Conservation (phyloP, 1,140 invertebrate species). For the Dinothrombium tinctorium region DNA sequence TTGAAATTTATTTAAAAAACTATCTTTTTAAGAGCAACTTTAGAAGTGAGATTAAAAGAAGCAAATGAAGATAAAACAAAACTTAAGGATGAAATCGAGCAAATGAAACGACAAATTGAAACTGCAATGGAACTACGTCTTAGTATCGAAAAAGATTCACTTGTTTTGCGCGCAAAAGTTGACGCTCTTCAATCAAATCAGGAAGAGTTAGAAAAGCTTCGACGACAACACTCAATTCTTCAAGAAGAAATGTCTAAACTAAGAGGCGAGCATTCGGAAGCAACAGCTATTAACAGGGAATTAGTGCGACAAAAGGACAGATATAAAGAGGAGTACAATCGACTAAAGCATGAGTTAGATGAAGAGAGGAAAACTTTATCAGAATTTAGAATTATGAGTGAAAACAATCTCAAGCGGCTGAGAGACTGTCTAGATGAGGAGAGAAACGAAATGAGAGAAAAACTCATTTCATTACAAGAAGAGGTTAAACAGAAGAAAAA, state of each 20-base stretch:
- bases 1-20: neutral
- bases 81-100: slow-evolving; percentile 2
- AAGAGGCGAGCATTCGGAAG: neutral
- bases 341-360: slow-evolving; percentile 2
- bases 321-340: slow-evolving; percentile 2
- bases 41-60: slow-evolving; percentile 2
- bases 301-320: neutral
- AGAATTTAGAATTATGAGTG: slow-evolving; percentile 3
- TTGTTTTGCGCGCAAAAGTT: slow-evolving; percentile 7
- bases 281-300: slow-evolving; percentile 5
- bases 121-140: neutral
- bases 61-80: neutral
- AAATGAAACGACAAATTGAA: slow-evolving; percentile 1
- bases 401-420: slow-evolving; percentile 1
- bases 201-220: slow-evolving; percentile 6
- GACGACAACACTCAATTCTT: slow-evolving; percentile 2
- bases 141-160: slow-evolving; percentile 4
- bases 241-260: slow-evolving; percentile 8
- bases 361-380: slow-evolving; percentile 3
- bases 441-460: slow-evolving; percentile 1
- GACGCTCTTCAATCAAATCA: neutral
- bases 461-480: slow-evolving; percentile 2
- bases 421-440: slow-evolving; percentile 6
- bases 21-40: slow-evolving; percentile 1
- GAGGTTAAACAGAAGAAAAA: neutral